Evolutionary conservation across 2,113 vertebrate genomes (phyloP).

Genomic region (Mormyrus lacerda): DNA sequence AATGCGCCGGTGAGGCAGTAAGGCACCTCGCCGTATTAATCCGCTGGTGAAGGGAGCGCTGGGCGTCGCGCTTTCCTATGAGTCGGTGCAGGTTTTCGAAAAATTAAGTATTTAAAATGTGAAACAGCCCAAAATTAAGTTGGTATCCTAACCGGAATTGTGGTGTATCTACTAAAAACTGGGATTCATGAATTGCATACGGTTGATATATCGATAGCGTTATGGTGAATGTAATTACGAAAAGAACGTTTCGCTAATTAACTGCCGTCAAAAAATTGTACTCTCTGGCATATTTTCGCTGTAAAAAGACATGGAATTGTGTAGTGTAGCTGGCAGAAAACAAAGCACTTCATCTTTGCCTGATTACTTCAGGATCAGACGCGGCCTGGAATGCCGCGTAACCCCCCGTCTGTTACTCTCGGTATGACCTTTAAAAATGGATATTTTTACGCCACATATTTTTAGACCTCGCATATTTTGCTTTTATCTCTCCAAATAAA

Average conservation of each 20-base stretch:
- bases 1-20: neutral
- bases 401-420: neutral
- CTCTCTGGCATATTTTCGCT: neutral
- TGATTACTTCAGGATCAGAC: neutral
- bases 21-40: neutral
- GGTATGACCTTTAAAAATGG: neutral
- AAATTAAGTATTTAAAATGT: neutral
- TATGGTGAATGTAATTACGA: neutral
- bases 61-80: too few species aligned
- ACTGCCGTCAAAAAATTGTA: neutral
- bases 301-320: neutral
- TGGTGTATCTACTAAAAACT: neutral
- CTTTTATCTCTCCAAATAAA: neutral
- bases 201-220: neutral
- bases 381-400: neutral
- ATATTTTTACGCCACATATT: neutral
- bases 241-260: neutral
- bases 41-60: neutral
- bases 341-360: neutral
- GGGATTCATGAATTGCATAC: neutral
- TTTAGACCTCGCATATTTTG: neutral
- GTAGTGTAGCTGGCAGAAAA: neutral
- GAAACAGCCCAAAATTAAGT: neutral
- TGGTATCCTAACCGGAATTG: neutral
- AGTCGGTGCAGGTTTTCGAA: neutral